Evolutionary conservation across 1,140 invertebrate species (phyloP).

Genomic region (Bicyclus anynana): DNA sequence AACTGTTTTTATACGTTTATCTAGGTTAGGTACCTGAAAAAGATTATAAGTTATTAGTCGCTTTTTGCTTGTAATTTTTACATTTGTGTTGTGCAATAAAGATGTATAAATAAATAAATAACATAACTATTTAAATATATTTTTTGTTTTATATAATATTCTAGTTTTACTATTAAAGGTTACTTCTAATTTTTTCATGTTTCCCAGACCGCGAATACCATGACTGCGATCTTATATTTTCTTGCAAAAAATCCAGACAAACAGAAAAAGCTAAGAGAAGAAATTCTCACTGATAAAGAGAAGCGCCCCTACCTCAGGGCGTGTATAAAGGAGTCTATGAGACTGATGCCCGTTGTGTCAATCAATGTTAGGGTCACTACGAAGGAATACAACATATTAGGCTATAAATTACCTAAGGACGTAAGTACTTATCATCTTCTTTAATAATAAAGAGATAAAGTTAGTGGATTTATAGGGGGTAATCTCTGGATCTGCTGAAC

Average conservation of each 20-base stretch:
- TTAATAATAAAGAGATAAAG: too few relatives aligned
- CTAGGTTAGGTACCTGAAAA: too few relatives aligned
- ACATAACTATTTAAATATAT: too few relatives aligned
- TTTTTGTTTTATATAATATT: too few relatives aligned
- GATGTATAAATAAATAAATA: too few relatives aligned
- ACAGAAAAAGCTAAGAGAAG: conserved; percentile 82
- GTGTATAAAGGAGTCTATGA: conserved; percentile 81
- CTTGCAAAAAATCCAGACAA: conserved; percentile 80
- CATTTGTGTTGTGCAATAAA: too few relatives aligned
- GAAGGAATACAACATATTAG: conserved; percentile 77
- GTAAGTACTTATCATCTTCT: too few relatives aligned
- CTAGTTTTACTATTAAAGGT: background rate
- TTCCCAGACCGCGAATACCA: conserved; percentile 47
- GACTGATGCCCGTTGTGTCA: conserved; percentile 75
- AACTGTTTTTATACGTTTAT: too few relatives aligned
- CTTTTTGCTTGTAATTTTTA: too few relatives aligned
- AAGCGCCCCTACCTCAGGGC: conserved; percentile 80
- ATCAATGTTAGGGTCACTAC: conserved; percentile 72
- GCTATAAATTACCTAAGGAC: conserved; percentile 62
- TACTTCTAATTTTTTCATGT: background rate
- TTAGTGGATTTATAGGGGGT: too few relatives aligned
- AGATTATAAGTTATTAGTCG: too few relatives aligned
- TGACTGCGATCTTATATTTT: conserved; percentile 77
- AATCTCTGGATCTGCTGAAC: too few relatives aligned
- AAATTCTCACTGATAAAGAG: conserved; percentile 70